Percentiles rank a stretch among this genome's conserved stretches.
Conservation (phyloP, 2,797 vertebrate genomes). For the Acanthurus lineatus region DNA sequence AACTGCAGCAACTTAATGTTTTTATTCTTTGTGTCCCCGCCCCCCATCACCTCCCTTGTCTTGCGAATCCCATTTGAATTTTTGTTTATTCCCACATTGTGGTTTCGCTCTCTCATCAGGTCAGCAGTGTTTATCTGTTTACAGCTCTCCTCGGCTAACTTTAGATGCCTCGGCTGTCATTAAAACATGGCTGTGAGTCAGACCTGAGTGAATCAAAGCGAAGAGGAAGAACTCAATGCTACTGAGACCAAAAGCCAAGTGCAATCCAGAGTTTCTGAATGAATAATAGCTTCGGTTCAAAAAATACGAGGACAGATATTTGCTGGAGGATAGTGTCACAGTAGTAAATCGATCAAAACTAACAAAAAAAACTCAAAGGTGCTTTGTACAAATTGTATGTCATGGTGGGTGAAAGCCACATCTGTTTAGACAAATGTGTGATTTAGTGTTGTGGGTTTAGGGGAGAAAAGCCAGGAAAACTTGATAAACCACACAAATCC, state of each 20-base stretch:
- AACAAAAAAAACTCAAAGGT: slow-evolving; percentile 46
- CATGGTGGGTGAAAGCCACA: slow-evolving; percentile 69
- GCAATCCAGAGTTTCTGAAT: slow-evolving; percentile 16
- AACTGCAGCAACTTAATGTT: slow-evolving; percentile 55
- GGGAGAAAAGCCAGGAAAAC: slow-evolving; percentile 81
- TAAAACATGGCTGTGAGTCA: slow-evolving; percentile 35
- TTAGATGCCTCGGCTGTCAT: slow-evolving; percentile 53
- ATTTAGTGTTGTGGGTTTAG: slow-evolving; percentile 74
- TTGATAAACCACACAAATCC: slow-evolving; percentile 85
- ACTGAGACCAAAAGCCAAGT: not conserved
- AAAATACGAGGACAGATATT: slow-evolving; percentile 9
- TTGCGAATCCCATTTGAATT: slow-evolving; percentile 37
- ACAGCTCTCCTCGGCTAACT: slow-evolving; percentile 61
- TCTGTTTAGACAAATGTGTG: slow-evolving; percentile 81
- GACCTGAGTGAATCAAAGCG: slow-evolving; percentile 27
- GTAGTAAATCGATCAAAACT: slow-evolving; percentile 29
- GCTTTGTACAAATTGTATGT: slow-evolving; percentile 43
- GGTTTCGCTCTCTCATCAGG: slow-evolving; percentile 43
- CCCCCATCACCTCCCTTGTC: not conserved
- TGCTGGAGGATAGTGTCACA: slow-evolving; percentile 1
- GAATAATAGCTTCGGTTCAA: slow-evolving; percentile 15
- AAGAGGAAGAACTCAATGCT: slow-evolving; percentile 23
- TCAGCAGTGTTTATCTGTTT: slow-evolving; percentile 69
- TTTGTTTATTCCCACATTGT: slow-evolving; percentile 26
- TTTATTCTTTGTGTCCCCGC: slow-evolving; percentile 30